Conservation (phyloP, 2,888 invertebrate species). For the Imbricaverruca yamaguchii region DNA sequence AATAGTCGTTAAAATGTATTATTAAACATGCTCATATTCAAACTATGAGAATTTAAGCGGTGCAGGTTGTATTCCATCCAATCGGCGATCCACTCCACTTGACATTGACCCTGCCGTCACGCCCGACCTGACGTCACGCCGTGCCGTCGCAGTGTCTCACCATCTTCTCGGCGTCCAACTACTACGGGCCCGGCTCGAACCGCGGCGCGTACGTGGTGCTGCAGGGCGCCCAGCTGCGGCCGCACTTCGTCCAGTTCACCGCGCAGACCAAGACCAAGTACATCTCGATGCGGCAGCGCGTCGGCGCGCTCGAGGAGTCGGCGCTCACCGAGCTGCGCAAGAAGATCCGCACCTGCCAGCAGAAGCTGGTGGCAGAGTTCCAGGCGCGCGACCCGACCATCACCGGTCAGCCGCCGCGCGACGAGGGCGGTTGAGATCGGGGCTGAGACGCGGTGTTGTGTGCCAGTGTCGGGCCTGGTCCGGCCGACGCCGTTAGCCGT, state of each 20-base stretch:
- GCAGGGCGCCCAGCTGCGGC: constrained; percentile 63
- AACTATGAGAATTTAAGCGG: too few relatives aligned
- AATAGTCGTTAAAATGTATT: too few relatives aligned
- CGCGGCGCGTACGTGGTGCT: constrained; percentile 86
- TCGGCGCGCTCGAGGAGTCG: constrained; percentile 77
- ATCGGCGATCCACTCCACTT: too few relatives aligned
- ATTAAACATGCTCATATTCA: too few relatives aligned
- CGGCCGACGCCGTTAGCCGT: too few relatives aligned
- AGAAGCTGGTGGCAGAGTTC: background rate
- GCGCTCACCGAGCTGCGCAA: constrained; percentile 75
- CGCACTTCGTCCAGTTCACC: constrained; percentile 82
- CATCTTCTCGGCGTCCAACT: constrained; percentile 94
- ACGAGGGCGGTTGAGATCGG: too few relatives aligned
- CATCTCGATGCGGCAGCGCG: constrained; percentile 66
- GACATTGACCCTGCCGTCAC: too few relatives aligned
- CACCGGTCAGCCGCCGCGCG: background rate
- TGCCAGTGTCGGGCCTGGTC: too few relatives aligned
- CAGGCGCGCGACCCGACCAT: background rate
- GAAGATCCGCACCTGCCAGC: constrained; percentile 51
- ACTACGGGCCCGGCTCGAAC: constrained; percentile 88
- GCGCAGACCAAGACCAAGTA: constrained; percentile 63
- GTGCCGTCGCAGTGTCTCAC: constrained; percentile 63
- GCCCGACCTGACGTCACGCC: background rate
- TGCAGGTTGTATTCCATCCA: too few relatives aligned
- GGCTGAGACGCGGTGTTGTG: too few relatives aligned